Base-by-base conservation (phyloP, 2,888 invertebrate genomes). In the Dolichomitus sp. region DNA sequence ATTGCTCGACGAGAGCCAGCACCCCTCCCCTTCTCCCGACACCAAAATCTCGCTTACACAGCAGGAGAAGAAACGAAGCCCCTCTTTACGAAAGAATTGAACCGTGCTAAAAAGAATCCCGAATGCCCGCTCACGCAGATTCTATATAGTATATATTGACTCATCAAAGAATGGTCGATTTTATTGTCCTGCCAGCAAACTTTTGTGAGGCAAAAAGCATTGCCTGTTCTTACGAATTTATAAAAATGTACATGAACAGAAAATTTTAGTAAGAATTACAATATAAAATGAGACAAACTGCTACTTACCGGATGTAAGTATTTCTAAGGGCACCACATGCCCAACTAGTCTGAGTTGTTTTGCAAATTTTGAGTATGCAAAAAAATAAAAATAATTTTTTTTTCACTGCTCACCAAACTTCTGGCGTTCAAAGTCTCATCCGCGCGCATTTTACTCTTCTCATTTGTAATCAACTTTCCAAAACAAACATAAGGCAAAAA, bases 1-100 rank as follows among this genome's bases (percentile, higher is more conserved):
- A 81, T 77, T 81, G 61, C 50, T 76, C 73, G 81, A 68, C 81
- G 77, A 70, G 77, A 66, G 66, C 33, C 37, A 50, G 45, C 48
- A 30, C 52, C 19, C 50, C 11, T 30, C 50, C 42, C 30, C 50
- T 27, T n/a, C 42, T 52, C 45, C 42, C 50, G 59, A 73, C 73
- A 73, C 61, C 30, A 74, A 81, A 77, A 63, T 77, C 73, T 72
- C 27, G 66, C 69, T 65, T 54, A 45, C 70, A 40, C 65, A 74
- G 66, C 73, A 73, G 63, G 57, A 75, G 17, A 66, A 65, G 50
- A 54, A 59, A 37, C 27, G 69, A 12, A 27, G 54, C 12, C 68
- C 69, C 48, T 52, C 80, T 63, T 63, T 23, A 23, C 57, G 54
- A 30, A 72, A 59, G 72, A 75, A 75, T 66, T 14, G 66, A 75